Evolutionary conservation across 2,888 invertebrate species (phyloP), one percentile per base, ranked within the genome.

Genomic region (Choreutis nemorana): DNA sequence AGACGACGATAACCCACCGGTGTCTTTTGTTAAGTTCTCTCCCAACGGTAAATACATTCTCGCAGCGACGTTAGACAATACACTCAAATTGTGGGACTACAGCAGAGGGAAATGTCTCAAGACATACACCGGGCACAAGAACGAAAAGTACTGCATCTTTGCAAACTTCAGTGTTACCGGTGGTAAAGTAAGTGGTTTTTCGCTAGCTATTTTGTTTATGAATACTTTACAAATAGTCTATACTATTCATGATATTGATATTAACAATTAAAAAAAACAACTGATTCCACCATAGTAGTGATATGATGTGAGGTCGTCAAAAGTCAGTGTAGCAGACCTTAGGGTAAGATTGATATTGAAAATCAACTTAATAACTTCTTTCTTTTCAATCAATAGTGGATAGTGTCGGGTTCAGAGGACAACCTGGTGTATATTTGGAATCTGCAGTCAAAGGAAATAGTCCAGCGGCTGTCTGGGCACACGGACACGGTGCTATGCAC

Each of bases 121-220:
- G 78, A 97, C 97, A 0, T 99, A 99, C 59, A 91, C 91, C 0
- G 98, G 98, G 3, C 99, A 99, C 66, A 93, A 93, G 68, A 99
- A 99, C 68, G 97, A 98, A 70, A 99, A 99, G 64, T 99, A 97
- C 71, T 99, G 99, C 65, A 96, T 99, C 65, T 99, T 99, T 66
- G 98, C 99, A 26, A 99, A 99, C 72, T 99, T 99, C 70, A 99
- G 98, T 18, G 98, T 99, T 4, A 99, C 99, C 9, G 99, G 99
- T 33, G 99, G 99, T 59, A 99, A 99, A 86, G 94, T 93, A 62
- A 53, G 62, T 21, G 8, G n/a, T n/a, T 21, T 21, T 21, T 21
- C 21, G 0, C n/a, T 3, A 21, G 21, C 8, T 9, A 21, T 21
- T 21, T 21, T n/a, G 9, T 21, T 21, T n/a, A n/a, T n/a, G n/a